Base-by-base conservation (phyloP, 1,140 invertebrate species). In the Bactericera cockerelli region DNA sequence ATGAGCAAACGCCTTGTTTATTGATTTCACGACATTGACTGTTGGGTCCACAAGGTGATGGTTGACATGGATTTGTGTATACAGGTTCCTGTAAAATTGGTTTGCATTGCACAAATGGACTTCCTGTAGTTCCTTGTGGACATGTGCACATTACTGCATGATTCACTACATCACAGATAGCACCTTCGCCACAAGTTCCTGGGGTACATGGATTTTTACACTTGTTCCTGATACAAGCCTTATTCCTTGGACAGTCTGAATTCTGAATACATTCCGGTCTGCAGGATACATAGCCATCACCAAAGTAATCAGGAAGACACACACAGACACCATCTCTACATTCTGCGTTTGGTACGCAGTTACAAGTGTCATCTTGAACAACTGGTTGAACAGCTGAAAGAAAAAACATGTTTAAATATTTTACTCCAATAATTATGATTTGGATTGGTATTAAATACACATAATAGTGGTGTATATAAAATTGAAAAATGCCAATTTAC, bases 141-240 rank as follows among this genome's bases (percentile, higher is more conserved):
- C 87, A 89, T 1, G 82, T 82, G 66, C 89, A 93, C 11, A 87
- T 70, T 0, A 87, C 79, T 59, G 82, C 81, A 67, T 93, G 89
- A 66, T 90, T 87, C 4, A 89, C 77, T 1, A 84, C 80, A 26
- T 75, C 73, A 66, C 84, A 87, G 57, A 76, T 69, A 22, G 83
- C 81, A 66, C 79, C 79, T 58, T 77, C 73, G 0, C 83, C 83
- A 70, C 84, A 67, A 38, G 60, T 78, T 59, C 78, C 81, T 16
- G 73, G 73, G 4, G 42, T 49, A 65, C 86, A 88, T 16, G 85
- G 85, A 69, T 88, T 82, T 26, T 76, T 70, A 67, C 86, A 87
- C 73, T 82, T 83, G 63, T 81, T 80, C 60, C 77, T 77, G 16
- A 86, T 77, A 64, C 86, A 89, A 1, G 84, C 78, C 63, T 72